A percentile compares a stretch with the other conserved stretches of the same genome.
Conservation (phyloP, 2,797 vertebrate genomes). For the Kryptolebias ocellatus region DNA sequence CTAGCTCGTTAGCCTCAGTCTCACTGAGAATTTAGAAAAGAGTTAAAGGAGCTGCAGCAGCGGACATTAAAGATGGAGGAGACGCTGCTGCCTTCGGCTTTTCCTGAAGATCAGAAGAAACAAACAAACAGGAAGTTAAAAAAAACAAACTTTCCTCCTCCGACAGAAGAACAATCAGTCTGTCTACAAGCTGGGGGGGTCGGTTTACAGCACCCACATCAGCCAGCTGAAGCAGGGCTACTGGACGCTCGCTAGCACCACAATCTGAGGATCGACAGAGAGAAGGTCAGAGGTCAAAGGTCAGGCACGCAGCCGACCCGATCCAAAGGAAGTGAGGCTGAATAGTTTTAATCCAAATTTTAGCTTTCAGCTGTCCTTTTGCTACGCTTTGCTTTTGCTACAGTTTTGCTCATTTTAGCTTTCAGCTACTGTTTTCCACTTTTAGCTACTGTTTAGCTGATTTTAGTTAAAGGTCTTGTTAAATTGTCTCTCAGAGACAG, state of each 20-base stretch:
- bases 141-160: slow-evolving; percentile 55
- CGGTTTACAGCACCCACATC: slow-evolving; percentile 87
- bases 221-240: slow-evolving; percentile 89
- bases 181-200: slow-evolving; percentile 79
- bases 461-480: no score
- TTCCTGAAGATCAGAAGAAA: slow-evolving; percentile 84
- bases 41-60: slow-evolving; percentile 44
- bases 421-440: no score
- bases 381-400: no score
- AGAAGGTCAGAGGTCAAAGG: slow-evolving; percentile 35
- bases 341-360: no score
- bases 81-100: slow-evolving; percentile 79
- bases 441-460: no score
- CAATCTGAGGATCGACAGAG: slow-evolving; percentile 77
- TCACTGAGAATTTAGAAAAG: slow-evolving; percentile 85
- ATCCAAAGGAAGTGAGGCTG: no score
- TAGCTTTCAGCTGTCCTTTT: no score
- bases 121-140: not conserved
- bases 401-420: no score
- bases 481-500: no score
- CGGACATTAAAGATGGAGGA: slow-evolving; percentile 76
- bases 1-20: slow-evolving; percentile 92
- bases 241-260: slow-evolving; percentile 97
- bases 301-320: slow-evolving; percentile 6
- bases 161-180: slow-evolving; percentile 68